These are phyloP conservation scores for Mantis religiosa DNA, from an alignment of 2,888 invertebrate species.

Conservation along the genomic window DNA sequence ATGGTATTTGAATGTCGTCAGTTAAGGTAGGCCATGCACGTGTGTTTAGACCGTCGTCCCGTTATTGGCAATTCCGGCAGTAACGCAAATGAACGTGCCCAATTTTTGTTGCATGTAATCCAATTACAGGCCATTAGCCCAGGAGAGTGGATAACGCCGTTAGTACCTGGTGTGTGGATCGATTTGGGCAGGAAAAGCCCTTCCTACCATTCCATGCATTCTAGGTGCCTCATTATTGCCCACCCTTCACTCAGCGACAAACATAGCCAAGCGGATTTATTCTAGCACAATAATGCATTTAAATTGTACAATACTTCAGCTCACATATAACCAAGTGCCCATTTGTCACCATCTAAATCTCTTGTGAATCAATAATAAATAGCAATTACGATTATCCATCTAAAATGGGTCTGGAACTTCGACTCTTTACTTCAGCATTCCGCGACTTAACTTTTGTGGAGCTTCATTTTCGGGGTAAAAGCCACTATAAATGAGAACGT, in stretches of 20 bases:
- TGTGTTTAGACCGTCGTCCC: background rate
- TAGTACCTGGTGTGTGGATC: background rate
- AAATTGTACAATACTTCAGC: too few relatives aligned
- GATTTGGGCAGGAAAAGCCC: background rate
- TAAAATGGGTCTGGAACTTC: too few relatives aligned
- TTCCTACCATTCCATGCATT: conserved; percentile 13
- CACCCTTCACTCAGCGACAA: background rate
- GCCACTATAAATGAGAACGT: too few relatives aligned
- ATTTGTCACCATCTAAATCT: too few relatives aligned
- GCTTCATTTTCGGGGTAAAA: too few relatives aligned
- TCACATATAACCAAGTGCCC: too few relatives aligned
- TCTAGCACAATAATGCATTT: too few relatives aligned
- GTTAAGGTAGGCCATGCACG: background rate
- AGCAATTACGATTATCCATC: too few relatives aligned
- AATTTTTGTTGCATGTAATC: background rate
- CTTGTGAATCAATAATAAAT: too few relatives aligned
- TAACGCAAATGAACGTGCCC: background rate
- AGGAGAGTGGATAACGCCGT: background rate
- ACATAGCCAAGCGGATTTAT: too few relatives aligned
- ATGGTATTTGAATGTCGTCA: background rate
- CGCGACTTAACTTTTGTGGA: too few relatives aligned
- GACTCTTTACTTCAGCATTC: too few relatives aligned
- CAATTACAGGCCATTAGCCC: background rate
- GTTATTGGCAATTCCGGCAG: background rate
- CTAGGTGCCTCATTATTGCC: conserved; percentile 19